phyloP scores from a whole-genome alignment of 2,113 vertebrate genomes.

The Paraplagusia blochii region DNA sequence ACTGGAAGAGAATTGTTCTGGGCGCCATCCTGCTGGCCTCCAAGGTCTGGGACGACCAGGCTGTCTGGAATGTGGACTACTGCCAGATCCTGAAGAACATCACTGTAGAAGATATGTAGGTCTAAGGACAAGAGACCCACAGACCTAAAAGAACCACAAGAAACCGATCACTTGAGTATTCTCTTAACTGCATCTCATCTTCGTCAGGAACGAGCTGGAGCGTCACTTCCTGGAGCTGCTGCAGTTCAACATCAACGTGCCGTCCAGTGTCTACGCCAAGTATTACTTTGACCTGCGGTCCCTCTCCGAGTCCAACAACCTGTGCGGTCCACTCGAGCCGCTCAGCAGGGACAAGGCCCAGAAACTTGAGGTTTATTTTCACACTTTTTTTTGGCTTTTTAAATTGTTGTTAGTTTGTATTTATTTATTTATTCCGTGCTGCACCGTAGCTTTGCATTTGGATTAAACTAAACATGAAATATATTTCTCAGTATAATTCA shows the following conservation, averaged over 20 bases:
- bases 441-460: too few species aligned
- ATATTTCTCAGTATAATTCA: too few species aligned
- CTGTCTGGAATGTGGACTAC: slow-evolving; percentile 98
- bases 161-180: too few species aligned
- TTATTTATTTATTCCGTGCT: too few species aligned
- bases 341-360: slow-evolving; percentile 92
- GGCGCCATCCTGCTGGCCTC: slow-evolving; percentile 94
- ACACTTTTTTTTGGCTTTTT: neutral
- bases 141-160: too few species aligned
- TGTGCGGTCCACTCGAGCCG: slow-evolving; percentile 92
- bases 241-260: slow-evolving; percentile 98
- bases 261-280: slow-evolving; percentile 97
- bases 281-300: slow-evolving; percentile 98
- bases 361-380: slow-evolving; percentile 84
- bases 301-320: slow-evolving; percentile 92
- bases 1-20: slow-evolving; percentile 95
- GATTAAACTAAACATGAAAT: too few species aligned
- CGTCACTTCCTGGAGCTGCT: slow-evolving; percentile 94
- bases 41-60: slow-evolving; percentile 98
- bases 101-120: slow-evolving; percentile 97
- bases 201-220: slow-evolving; percentile 91
- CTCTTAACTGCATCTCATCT: neutral
- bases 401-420: neutral
- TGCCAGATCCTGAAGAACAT: slow-evolving; percentile 99
- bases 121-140: slow-evolving; percentile 14